Conservation (phyloP, 2,888 invertebrate genomes). For the Leptogaster cylindrica region DNA sequence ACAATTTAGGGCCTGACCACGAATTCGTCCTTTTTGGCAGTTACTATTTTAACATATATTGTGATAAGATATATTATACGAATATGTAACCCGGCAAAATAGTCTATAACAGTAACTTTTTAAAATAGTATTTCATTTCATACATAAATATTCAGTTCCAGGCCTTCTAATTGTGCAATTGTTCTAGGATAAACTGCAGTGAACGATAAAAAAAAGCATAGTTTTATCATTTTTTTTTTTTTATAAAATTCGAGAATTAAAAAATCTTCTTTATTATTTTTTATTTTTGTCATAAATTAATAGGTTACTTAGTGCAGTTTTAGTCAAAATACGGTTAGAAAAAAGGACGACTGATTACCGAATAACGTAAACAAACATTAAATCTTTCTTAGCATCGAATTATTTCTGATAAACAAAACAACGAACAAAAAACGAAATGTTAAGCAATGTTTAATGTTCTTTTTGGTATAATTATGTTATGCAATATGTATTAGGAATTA, state of each 20-base stretch:
- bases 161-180: slow-evolving; percentile 34
- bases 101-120: slow-evolving; percentile 4
- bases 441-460: slow-evolving; percentile 10
- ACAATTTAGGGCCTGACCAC: slow-evolving; percentile 40
- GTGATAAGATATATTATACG: slow-evolving; percentile 29
- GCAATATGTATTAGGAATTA: neutral
- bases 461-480: slow-evolving; percentile 2
- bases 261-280: neutral
- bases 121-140: slow-evolving; percentile 2
- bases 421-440: neutral
- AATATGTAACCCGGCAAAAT: slow-evolving; percentile 9
- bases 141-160: slow-evolving; percentile 18
- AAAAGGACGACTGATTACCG: slow-evolving; percentile 48
- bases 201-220: too few species aligned
- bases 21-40: slow-evolving; percentile 8
- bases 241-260: too few species aligned
- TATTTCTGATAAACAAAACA: too few species aligned
- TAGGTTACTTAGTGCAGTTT: neutral
- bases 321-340: slow-evolving; percentile 43
- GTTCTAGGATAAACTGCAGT: too few species aligned
- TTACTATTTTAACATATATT: slow-evolving; percentile 13
- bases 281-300: slow-evolving; percentile 7
- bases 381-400: slow-evolving; percentile 6
- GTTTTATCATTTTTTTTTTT: slow-evolving; percentile 29
- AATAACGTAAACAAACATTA: slow-evolving; percentile 19